Conservation (phyloP, 2,113 vertebrate species). For the Rousettus leschenaultii region DNA sequence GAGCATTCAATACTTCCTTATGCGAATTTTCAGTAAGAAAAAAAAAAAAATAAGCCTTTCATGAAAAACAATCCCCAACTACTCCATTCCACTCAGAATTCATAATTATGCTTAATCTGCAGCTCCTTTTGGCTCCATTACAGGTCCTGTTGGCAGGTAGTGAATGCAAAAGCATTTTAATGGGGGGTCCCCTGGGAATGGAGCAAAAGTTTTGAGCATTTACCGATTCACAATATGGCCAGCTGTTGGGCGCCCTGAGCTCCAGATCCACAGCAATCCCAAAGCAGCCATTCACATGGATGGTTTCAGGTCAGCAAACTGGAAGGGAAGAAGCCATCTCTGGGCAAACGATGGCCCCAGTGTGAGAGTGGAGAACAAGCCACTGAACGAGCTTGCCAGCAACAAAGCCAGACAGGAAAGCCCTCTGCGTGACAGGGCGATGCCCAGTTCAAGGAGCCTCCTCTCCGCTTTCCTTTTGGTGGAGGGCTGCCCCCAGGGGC, state of each 20-base stretch:
- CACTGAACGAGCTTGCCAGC: not conserved
- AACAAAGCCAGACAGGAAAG: not conserved
- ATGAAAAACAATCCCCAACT: conserved; percentile 78
- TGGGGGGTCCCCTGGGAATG: conserved; percentile 82
- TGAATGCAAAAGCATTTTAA: conserved; percentile 88
- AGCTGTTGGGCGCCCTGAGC: conserved; percentile 73
- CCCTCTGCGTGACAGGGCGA: not conserved
- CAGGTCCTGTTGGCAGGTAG: conserved; percentile 83
- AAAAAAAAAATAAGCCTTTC: conserved; percentile 77
- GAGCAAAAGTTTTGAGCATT: conserved; percentile 83
- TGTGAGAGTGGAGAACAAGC: conserved; percentile 27
- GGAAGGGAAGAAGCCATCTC: conserved; percentile 56
- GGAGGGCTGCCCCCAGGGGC: conserved; percentile 36
- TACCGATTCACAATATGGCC: conserved; percentile 75
- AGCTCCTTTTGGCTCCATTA: conserved; percentile 82
- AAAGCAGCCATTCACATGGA: conserved; percentile 38
- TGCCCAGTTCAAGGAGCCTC: not conserved
- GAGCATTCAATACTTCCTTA: conserved; percentile 73
- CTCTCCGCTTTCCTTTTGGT: not conserved
- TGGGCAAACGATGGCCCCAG: conserved; percentile 6
- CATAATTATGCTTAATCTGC: conserved; percentile 86
- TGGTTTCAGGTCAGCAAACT: conserved; percentile 73
- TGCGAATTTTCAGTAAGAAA: conserved; percentile 75
- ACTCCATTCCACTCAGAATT: conserved; percentile 81
- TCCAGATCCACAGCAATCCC: conserved; percentile 24